These are phyloP conservation scores for Eciton burchellii DNA, from an alignment of 1,140 invertebrate species.

Conservation along the genomic window DNA sequence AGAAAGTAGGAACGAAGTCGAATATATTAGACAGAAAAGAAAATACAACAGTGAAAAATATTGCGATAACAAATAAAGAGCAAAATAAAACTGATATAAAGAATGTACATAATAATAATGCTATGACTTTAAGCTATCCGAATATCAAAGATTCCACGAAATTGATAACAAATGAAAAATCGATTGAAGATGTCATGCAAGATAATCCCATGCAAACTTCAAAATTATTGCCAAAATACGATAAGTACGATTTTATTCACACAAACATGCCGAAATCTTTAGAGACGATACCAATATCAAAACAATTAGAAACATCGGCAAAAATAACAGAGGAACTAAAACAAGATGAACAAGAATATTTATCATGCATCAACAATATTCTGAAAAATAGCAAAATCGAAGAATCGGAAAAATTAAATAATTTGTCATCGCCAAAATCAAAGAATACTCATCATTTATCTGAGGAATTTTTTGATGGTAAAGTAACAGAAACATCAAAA, in stretches of 20 bases:
- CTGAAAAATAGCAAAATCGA: not conserved
- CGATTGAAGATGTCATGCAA: not conserved
- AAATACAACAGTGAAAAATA: not conserved
- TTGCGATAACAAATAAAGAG: constrained; percentile 12
- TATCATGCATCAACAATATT: not conserved
- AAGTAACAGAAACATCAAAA: not conserved
- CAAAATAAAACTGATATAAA: not conserved
- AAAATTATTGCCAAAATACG: not conserved
- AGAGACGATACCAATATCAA: not conserved
- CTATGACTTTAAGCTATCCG: not conserved
- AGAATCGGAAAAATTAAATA: constrained; percentile 15
- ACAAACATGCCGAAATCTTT: not conserved
- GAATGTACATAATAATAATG: not conserved
- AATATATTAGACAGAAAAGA: not conserved
- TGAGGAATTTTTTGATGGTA: not conserved
- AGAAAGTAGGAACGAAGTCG: not conserved
- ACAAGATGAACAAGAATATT: not conserved
- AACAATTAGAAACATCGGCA: not conserved
- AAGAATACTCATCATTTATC: not conserved
- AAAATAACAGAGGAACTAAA: not conserved
- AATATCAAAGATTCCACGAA: not conserved
- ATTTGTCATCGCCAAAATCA: not conserved
- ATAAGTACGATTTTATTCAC: not conserved
- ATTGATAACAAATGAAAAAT: not conserved
- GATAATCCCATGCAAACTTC: constrained; percentile 9